Evolutionary conservation across 1,140 invertebrate genomes (phyloP).

Genomic region (Seison nebaliae): DNA sequence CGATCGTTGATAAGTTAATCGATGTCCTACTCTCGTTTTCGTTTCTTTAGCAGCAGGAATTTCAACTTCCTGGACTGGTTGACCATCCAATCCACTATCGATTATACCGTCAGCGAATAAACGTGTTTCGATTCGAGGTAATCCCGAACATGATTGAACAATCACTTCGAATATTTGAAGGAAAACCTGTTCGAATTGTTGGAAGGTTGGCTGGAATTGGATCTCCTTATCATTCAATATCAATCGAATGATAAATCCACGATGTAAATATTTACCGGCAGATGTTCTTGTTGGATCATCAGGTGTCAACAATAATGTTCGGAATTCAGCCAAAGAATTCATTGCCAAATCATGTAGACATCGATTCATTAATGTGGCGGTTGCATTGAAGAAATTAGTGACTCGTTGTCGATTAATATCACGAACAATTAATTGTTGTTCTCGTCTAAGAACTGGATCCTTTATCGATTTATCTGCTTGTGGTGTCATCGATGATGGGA

Average conservation of each 20-base stretch:
- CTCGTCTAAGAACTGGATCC: no score
- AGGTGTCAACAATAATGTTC: conserved; percentile 44
- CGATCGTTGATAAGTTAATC: no score
- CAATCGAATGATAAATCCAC: conserved; percentile 42
- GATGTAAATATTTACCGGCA: conserved; percentile 7
- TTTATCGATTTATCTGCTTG: conserved; percentile 38
- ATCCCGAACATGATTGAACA: conserved; percentile 37
- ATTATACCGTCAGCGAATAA: conserved; percentile 31
- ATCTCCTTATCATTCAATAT: conserved; percentile 40
- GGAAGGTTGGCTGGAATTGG: conserved; percentile 50
- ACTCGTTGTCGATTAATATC: no score
- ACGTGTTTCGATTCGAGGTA: conserved; percentile 45
- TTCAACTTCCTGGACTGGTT: conserved; percentile 2
- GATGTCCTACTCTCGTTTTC: no score
- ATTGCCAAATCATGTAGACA: conserved; percentile 49
- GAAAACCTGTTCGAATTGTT: conserved; percentile 41
- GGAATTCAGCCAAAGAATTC: conserved; percentile 49
- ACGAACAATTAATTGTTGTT: no score
- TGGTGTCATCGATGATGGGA: conserved; percentile 40
- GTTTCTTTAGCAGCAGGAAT: background rate
- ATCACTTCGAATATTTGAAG: conserved; percentile 44
- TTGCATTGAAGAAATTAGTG: conserved; percentile 62
- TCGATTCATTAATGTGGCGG: conserved; percentile 54
- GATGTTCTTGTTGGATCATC: conserved; percentile 31
- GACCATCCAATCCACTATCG: no score